Conservation (phyloP, 2,797 vertebrate genomes). For the Onychomys leucogaster region DNA sequence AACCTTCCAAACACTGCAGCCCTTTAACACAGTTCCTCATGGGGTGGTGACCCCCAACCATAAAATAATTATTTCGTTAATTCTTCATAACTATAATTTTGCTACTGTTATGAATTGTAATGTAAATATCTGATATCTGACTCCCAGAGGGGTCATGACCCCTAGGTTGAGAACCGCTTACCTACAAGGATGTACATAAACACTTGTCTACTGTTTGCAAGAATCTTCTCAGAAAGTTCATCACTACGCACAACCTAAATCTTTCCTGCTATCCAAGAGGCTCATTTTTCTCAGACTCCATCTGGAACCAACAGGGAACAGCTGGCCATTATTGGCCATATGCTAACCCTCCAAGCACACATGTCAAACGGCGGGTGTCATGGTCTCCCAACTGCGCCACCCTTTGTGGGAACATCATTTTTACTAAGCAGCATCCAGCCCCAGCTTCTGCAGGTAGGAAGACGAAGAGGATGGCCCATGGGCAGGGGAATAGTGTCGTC, state of each 20-base stretch:
- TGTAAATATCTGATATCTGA: neutral
- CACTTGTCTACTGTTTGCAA: neutral
- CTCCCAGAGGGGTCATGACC: neutral
- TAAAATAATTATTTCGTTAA: neutral
- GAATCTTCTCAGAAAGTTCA: conserved; percentile 61
- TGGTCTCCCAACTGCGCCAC: neutral
- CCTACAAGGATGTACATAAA: neutral
- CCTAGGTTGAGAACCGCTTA: neutral
- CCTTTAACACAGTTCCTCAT: neutral
- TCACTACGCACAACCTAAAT: conserved; percentile 25
- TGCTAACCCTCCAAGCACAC: conserved; percentile 54
- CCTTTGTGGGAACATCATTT: neutral
- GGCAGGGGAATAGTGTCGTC: neutral
- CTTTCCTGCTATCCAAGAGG: conserved; percentile 38
- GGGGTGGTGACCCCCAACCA: neutral
- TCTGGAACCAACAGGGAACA: conserved; percentile 63
- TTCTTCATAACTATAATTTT: neutral
- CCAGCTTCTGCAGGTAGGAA: neutral
- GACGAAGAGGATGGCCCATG: too few relatives aligned
- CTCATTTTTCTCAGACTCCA: conserved; percentile 58
- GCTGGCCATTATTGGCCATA: conserved; percentile 64
- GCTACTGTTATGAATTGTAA: neutral
- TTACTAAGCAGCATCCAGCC: neutral
- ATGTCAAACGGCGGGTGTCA: neutral
- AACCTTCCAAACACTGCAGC: neutral